phyloP scores from a whole-genome alignment of 2,888 invertebrate species.

The Steinernema scapterisci region DNA sequence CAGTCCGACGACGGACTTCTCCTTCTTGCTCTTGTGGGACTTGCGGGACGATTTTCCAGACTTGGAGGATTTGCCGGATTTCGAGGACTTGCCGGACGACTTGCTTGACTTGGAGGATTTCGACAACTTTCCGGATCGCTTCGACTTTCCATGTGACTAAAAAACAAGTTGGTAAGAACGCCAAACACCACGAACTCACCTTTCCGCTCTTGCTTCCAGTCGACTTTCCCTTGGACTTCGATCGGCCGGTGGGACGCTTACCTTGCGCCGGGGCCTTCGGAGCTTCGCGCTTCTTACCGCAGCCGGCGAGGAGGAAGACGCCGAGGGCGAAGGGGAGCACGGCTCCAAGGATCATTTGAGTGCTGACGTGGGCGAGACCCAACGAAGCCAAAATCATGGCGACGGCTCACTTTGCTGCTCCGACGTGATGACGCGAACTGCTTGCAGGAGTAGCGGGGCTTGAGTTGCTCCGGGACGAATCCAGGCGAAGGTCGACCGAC shows the following conservation, averaged over 20 bases:
- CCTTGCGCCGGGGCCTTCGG: neutral
- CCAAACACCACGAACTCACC: too few relatives aligned
- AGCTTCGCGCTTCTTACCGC: conserved; percentile 13
- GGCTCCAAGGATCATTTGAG: conserved; percentile 1
- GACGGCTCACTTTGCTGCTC: conserved; percentile 6
- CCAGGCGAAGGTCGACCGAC: too few relatives aligned
- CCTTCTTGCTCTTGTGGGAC: conserved; percentile 14
- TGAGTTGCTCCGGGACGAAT: conserved; percentile 4
- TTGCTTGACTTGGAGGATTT: neutral
- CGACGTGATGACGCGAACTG: neutral
- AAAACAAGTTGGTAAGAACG: neutral
- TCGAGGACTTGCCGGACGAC: neutral
- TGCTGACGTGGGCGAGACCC: conserved; percentile 21
- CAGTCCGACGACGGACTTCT: neutral
- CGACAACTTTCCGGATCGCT: neutral
- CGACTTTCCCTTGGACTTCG: neutral
- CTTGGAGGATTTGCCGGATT: neutral
- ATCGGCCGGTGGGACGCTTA: neutral
- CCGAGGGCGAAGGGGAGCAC: neutral
- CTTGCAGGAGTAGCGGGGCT: conserved; percentile 17
- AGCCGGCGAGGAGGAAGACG: conserved; percentile 22
- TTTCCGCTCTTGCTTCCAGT: conserved; percentile 1
- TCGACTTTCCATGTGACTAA: conserved; percentile 7
- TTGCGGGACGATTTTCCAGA: neutral
- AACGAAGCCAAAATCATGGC: conserved; percentile 15